A percentile compares a stretch with the other conserved stretches of the same genome.
Evolutionary conservation across 2,113 vertebrate species (phyloP).

Genomic region (Diphyllodes magnificus): DNA sequence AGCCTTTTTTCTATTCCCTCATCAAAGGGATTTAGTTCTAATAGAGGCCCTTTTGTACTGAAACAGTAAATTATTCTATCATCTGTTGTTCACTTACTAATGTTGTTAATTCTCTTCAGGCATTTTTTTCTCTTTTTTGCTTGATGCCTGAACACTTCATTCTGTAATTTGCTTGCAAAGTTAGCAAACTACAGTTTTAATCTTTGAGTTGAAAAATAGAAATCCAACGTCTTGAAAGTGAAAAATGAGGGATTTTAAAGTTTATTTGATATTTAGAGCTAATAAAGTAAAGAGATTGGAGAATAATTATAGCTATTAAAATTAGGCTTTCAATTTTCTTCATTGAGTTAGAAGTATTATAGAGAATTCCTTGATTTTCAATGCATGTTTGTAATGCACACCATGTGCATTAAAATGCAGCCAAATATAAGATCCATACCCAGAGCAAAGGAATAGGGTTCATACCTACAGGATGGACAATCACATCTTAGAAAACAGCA

Average conservation of each 20-base stretch:
- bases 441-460: background rate
- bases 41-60: background rate
- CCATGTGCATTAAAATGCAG: background rate
- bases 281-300: background rate
- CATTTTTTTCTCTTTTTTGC: background rate
- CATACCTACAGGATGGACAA: background rate
- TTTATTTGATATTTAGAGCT: background rate
- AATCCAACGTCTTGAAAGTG: background rate
- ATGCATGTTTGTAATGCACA: background rate
- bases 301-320: background rate
- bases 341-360: background rate
- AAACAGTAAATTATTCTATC: background rate
- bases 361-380: background rate
- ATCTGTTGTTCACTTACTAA: background rate
- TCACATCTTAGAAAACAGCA: background rate
- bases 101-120: background rate
- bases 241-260: background rate
- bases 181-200: background rate
- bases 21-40: background rate
- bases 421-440: background rate
- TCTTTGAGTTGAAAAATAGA: background rate
- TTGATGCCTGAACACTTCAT: background rate
- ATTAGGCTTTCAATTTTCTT: background rate
- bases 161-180: background rate
- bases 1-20: background rate